phyloP scores from a whole-genome alignment of 2,888 invertebrate species.

The Frankliniella intonsa region DNA sequence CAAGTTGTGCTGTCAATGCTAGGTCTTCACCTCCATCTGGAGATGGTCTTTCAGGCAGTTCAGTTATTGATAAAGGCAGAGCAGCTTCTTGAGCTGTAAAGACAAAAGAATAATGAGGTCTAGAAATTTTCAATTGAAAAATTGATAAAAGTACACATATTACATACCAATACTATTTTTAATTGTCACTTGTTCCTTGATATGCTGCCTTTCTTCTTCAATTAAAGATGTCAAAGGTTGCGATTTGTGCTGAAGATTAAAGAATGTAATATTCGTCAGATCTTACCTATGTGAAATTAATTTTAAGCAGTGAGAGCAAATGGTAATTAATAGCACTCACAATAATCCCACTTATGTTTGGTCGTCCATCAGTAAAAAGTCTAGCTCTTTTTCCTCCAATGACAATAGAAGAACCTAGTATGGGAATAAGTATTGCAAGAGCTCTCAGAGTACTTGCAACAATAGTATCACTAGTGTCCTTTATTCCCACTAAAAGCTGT shows the following conservation, averaged over 20 bases:
- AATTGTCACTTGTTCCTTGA: neutral
- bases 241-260: neutral
- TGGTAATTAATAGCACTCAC: neutral
- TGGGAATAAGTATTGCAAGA: conserved; percentile 76
- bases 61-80: conserved; percentile 28
- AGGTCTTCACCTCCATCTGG: conserved; percentile 80
- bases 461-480: conserved; percentile 77
- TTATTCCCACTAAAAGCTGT: conserved; percentile 75
- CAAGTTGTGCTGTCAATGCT: conserved; percentile 46
- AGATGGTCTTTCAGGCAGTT: conserved; percentile 66
- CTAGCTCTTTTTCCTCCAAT: conserved; percentile 76
- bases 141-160: too few relatives aligned
- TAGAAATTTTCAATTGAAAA: too few relatives aligned
- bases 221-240: neutral
- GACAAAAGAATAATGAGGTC: neutral
- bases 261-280: neutral
- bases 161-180: too few relatives aligned
- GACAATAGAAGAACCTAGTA: conserved; percentile 78
- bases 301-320: too few relatives aligned
- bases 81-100: neutral
- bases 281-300: too few relatives aligned
- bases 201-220: neutral
- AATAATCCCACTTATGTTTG: conserved; percentile 49
- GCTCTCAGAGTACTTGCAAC: conserved; percentile 77
- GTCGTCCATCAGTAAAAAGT: conserved; percentile 81